A percentile compares a stretch with the other conserved stretches of the same genome.
Evolutionary conservation across 2,797 vertebrate genomes (phyloP).

Genomic region (Onychomys leucogaster): DNA sequence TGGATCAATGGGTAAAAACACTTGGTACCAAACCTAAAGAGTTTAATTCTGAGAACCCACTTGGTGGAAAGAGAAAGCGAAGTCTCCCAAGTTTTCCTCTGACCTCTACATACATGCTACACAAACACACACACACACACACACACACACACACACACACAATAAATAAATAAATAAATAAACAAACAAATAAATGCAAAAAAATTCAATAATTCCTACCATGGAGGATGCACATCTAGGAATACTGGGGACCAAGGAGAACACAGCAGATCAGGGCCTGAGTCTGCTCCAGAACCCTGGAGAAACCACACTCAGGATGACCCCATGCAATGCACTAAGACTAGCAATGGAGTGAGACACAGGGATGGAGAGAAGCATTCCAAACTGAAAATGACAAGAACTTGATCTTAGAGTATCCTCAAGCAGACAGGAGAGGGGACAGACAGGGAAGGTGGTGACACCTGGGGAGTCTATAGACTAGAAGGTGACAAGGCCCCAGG

Average conservation of each 20-base stretch:
- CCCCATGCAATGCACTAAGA: too few species aligned
- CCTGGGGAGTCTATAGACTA: background rate
- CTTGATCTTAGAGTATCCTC: too few species aligned
- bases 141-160: background rate
- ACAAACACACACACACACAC: background rate
- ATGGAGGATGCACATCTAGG: background rate
- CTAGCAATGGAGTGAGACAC: background rate
- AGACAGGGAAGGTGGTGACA: background rate
- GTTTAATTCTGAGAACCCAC: background rate
- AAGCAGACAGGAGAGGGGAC: background rate
- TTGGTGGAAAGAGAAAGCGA: background rate
- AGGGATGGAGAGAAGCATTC: background rate
- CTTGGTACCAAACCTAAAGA: background rate
- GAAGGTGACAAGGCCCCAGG: background rate
- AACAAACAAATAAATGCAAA: background rate
- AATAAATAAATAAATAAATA: too few species aligned
- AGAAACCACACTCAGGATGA: background rate
- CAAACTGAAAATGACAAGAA: background rate
- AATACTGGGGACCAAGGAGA: background rate
- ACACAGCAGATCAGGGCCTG: background rate
- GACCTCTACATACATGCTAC: background rate
- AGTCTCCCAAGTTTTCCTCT: too few species aligned
- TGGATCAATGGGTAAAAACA: background rate
- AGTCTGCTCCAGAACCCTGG: background rate
- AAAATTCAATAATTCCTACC: too few species aligned